phyloP scores from a whole-genome alignment of 2,797 vertebrate genomes.

The Chloroceryle inda region DNA sequence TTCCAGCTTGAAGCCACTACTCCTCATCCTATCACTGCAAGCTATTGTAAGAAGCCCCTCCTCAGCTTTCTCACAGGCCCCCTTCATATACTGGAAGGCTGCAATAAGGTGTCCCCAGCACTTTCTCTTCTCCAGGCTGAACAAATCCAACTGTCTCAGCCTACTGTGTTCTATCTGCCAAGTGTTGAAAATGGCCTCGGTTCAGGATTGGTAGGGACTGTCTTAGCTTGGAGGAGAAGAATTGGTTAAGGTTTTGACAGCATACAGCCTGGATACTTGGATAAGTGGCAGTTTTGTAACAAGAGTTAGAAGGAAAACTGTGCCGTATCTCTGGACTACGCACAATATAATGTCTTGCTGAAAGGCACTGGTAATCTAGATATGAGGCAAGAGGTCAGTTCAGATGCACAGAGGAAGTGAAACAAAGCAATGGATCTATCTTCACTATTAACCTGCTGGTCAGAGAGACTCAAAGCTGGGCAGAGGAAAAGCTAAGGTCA shows the following conservation, averaged over 20 bases:
- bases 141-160: too few relatives aligned
- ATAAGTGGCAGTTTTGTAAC: background rate
- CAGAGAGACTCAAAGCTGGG: background rate
- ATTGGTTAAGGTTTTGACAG: background rate
- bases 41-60: too few relatives aligned
- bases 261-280: background rate
- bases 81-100: too few relatives aligned
- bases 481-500: background rate
- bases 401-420: background rate
- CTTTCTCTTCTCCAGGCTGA: too few relatives aligned
- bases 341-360: background rate
- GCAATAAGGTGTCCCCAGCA: too few relatives aligned
- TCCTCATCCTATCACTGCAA: too few relatives aligned
- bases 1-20: too few relatives aligned
- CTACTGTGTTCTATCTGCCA: background rate
- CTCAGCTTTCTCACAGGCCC: too few relatives aligned
- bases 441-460: background rate
- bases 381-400: background rate
- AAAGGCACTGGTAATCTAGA: background rate
- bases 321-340: background rate
- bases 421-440: background rate
- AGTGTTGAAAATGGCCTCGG: rapidly evolving
- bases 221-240: background rate
- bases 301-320: background rate
- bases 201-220: background rate